Evolutionary conservation across 2,113 vertebrate genomes (phyloP).

Genomic region (Mirounga angustirostris): DNA sequence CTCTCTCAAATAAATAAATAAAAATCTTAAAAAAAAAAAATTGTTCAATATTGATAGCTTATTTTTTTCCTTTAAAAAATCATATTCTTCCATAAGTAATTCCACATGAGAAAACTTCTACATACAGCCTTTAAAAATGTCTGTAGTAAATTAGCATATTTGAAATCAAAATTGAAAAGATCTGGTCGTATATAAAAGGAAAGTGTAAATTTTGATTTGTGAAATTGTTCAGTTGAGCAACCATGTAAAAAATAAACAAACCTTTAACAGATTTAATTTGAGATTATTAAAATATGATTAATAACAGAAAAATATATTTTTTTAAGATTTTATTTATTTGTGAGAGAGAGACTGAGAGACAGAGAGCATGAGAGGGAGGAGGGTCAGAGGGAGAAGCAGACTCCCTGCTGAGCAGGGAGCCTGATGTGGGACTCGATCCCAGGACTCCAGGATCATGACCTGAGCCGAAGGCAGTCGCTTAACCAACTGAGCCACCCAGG

Average conservation of each 20-base stretch:
- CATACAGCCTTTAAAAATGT: not conserved
- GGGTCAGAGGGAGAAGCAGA: too few relatives aligned
- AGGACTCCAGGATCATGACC: too few relatives aligned
- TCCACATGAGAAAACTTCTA: not conserved
- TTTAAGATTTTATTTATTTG: too few relatives aligned
- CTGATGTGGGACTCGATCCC: too few relatives aligned
- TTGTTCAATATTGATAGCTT: constrained; percentile 1
- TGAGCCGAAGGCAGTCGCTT: too few relatives aligned
- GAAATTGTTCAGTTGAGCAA: constrained; percentile 35
- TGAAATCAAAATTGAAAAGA: constrained; percentile 50
- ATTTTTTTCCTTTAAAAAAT: constrained; percentile 13
- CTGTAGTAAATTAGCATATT: constrained; percentile 31
- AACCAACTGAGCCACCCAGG: too few relatives aligned
- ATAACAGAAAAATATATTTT: not conserved
- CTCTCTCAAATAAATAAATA: too few relatives aligned
- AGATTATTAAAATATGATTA: constrained; percentile 40
- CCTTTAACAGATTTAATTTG: constrained; percentile 12
- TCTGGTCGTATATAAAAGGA: constrained; percentile 2
- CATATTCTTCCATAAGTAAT: constrained; percentile 27
- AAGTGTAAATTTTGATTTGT: constrained; percentile 63
- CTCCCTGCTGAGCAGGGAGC: too few relatives aligned
- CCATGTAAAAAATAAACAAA: constrained; percentile 44
- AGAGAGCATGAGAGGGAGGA: too few relatives aligned
- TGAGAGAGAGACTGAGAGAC: too few relatives aligned
- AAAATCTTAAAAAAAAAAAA: not conserved